Conservation (phyloP, 2,888 invertebrate species). For the Pteria penguin region DNA sequence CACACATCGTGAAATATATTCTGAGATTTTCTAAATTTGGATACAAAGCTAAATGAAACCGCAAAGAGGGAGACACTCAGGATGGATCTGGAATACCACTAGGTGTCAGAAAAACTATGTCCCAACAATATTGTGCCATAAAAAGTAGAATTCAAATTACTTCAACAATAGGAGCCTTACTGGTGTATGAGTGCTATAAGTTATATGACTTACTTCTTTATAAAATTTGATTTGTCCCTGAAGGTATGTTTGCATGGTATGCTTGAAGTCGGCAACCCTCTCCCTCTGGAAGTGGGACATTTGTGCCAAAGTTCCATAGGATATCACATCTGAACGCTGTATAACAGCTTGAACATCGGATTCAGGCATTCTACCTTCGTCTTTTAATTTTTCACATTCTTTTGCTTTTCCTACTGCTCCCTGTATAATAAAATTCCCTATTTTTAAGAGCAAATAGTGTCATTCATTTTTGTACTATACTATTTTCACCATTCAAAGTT, state of each 20-base stretch:
- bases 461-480: too few relatives aligned
- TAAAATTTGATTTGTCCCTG: conserved; percentile 95
- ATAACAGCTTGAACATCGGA: conserved; percentile 90
- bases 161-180: neutral
- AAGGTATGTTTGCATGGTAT: conserved; percentile 91
- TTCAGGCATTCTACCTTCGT: conserved; percentile 91
- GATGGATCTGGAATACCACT: too few relatives aligned
- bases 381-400: conserved; percentile 90
- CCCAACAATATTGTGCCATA: neutral
- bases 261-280: conserved; percentile 90
- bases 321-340: conserved; percentile 92
- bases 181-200: neutral
- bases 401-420: conserved; percentile 90
- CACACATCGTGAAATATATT: too few relatives aligned
- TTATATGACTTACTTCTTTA: conserved; percentile 83
- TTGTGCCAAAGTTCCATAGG: conserved; percentile 96
- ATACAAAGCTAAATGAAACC: too few relatives aligned
- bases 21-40: too few relatives aligned
- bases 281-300: conserved; percentile 95
- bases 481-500: too few relatives aligned
- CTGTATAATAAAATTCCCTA: conserved; percentile 47
- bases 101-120: too few relatives aligned
- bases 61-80: too few relatives aligned
- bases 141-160: neutral
- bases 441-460: too few relatives aligned